Base-by-base conservation (phyloP, 2,113 vertebrate species). In the Lanius ludovicianus region DNA sequence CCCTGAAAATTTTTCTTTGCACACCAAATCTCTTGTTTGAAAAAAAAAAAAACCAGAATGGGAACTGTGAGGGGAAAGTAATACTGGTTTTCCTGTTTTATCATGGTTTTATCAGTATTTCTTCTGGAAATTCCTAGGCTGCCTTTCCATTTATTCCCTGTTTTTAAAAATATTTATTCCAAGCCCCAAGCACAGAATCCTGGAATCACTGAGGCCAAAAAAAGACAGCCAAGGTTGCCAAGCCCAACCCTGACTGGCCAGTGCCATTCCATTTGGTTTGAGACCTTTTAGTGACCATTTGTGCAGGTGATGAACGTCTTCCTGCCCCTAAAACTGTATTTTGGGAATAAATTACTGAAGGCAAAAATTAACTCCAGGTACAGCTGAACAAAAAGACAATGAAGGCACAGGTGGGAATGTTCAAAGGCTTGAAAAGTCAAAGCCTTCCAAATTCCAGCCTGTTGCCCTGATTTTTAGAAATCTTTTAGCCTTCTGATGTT, bases 201-300 rank as follows among this genome's bases (percentile, higher is more conserved):
- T 52, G 63, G 55, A 53, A n/a, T 53, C 2, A 4, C 0, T 24
- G 23, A 28, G 74, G 23, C 0, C 39, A 55, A 24, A 39, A 39
- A 62, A 62, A 20, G 15, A 28, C 23, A 44, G n/a, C 28, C 47
- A 39, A 53, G 28, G 13, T 24, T 55, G 5, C 4, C 11, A 10
- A 52, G 7, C 46, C 27, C 53, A 20, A 10, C 31, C 25, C 20
- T 59, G 62, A 23, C 11, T 1, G 0, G 8, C 3, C 47, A 15
- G 23, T 20, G 62, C 6, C 10, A 7, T 9, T 44, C 37, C 8
- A 18, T 55, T 15, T 21, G 68, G 33, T 65, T 5, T 47, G 25
- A 85, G 62, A 24, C 6, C 25, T 55, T 65, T 33, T 1, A 33
- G 10, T 23, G 46, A 74, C 37, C 21, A 2, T 28, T 30, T 33